These are phyloP conservation scores for Phasia obesa DNA, from an alignment of 2,888 invertebrate species.

Conservation along the genomic window DNA sequence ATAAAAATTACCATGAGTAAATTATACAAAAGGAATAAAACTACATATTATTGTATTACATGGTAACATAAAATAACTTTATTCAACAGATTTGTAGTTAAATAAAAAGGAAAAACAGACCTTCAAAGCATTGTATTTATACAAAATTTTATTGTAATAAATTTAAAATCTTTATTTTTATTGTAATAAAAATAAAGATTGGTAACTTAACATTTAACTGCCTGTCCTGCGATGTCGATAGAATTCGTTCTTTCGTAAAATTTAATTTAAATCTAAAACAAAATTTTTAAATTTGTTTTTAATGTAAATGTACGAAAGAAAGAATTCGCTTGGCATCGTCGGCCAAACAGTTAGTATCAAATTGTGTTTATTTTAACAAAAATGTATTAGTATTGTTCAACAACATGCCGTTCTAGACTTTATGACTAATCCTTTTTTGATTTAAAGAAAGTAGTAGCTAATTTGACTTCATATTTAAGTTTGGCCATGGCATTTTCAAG, in stretches of 20 bases:
- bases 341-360: conserved; percentile 4
- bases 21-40: neutral
- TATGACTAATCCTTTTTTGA: conserved; percentile 21
- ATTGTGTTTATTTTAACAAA: conserved; percentile 1
- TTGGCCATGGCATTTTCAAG: conserved; percentile 73
- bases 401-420: neutral
- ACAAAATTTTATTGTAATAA: too few relatives aligned
- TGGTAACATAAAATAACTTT: conserved; percentile 25
- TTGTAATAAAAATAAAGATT: too few relatives aligned
- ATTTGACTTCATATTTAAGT: conserved; percentile 74
- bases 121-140: neutral
- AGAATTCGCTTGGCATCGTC: neutral
- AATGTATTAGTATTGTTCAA: neutral
- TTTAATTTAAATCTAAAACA: too few relatives aligned
- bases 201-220: too few relatives aligned
- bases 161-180: too few relatives aligned
- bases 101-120: neutral
- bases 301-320: neutral
- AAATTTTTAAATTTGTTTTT: too few relatives aligned
- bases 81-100: conserved; percentile 8
- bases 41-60: conserved; percentile 19
- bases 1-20: neutral
- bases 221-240: too few relatives aligned
- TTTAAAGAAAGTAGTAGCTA: conserved; percentile 48
- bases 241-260: too few relatives aligned